These are phyloP conservation scores for Syndactyla subalaris DNA, from an alignment of 2,797 vertebrate species.

Conservation along the genomic window DNA sequence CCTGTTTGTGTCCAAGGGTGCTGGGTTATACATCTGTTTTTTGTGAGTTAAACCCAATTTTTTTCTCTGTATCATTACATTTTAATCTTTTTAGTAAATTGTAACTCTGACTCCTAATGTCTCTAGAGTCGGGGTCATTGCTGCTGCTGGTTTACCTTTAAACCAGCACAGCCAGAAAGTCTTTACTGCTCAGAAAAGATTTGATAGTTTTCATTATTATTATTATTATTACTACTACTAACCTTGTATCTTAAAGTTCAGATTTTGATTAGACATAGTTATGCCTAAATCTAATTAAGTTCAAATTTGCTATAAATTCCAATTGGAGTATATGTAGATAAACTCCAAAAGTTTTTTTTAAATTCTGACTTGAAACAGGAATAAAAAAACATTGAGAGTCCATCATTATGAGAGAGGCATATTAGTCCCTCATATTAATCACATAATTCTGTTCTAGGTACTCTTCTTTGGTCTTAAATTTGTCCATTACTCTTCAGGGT, in stretches of 20 bases:
- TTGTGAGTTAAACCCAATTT: no score
- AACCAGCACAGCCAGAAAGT: not conserved
- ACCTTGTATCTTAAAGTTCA: not conserved
- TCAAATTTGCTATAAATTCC: not conserved
- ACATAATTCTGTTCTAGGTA: not conserved
- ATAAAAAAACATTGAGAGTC: not conserved
- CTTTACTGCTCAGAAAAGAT: not conserved
- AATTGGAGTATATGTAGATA: not conserved
- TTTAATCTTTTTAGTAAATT: no score
- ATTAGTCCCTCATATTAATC: not conserved
- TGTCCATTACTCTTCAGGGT: not conserved
- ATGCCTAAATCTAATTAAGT: not conserved
- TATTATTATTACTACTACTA: not conserved
- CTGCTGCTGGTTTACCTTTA: no score
- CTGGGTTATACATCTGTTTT: no score
- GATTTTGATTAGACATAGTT: not conserved
- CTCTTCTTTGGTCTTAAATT: not conserved
- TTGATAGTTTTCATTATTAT: not conserved
- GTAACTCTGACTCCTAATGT: no score
- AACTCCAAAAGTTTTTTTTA: not conserved
- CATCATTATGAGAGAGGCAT: not conserved
- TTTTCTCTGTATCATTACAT: no score
- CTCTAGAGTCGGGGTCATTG: no score
- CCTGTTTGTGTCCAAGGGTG: no score
- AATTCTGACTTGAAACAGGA: not conserved